Conservation (phyloP, 2,888 invertebrate species). For the Drosophila flavopinicola region DNA sequence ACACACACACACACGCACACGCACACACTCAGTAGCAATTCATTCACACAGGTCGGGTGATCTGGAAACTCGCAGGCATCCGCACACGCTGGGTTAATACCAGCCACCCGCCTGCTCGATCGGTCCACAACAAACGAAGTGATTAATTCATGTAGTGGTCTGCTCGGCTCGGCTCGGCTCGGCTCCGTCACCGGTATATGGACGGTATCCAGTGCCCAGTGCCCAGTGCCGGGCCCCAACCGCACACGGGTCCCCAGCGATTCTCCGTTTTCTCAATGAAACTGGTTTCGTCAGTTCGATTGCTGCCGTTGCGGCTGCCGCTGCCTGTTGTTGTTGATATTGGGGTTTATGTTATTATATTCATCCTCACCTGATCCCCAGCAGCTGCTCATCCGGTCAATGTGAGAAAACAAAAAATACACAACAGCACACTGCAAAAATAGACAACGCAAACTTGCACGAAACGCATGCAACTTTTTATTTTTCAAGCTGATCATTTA, state of each 20-base stretch:
- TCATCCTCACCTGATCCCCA: slow-evolving; percentile 83
- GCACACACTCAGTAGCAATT: slow-evolving; percentile 39
- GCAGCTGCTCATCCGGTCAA: slow-evolving; percentile 82
- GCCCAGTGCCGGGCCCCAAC: slow-evolving; percentile 20
- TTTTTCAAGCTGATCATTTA: slow-evolving; percentile 71
- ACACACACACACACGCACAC: slow-evolving; percentile 16
- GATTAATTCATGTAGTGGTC: slow-evolving; percentile 77
- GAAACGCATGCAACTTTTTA: slow-evolving; percentile 76
- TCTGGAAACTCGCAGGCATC: slow-evolving; percentile 77
- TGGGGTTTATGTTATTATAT: slow-evolving; percentile 81
- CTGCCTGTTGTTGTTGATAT: slow-evolving; percentile 69
- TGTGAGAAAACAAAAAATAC: slow-evolving; percentile 58
- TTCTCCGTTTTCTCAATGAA: slow-evolving; percentile 82
- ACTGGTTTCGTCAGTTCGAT: slow-evolving; percentile 81
- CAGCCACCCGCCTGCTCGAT: slow-evolving; percentile 68
- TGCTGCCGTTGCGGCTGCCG: slow-evolving; percentile 48
- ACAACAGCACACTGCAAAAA: slow-evolving; percentile 39
- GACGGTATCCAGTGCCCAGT: slow-evolving; percentile 4
- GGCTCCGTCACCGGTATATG: slow-evolving; percentile 5
- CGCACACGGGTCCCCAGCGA: slow-evolving; percentile 61
- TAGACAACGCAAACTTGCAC: slow-evolving; percentile 54
- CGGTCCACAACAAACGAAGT: slow-evolving; percentile 77
- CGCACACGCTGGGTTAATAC: slow-evolving; percentile 69
- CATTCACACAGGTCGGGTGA: slow-evolving; percentile 65
- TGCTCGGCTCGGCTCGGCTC: too few relatives aligned